Conservation (phyloP, 53 echinoderm and acorn worm species). For the Arbacia lixula region DNA sequence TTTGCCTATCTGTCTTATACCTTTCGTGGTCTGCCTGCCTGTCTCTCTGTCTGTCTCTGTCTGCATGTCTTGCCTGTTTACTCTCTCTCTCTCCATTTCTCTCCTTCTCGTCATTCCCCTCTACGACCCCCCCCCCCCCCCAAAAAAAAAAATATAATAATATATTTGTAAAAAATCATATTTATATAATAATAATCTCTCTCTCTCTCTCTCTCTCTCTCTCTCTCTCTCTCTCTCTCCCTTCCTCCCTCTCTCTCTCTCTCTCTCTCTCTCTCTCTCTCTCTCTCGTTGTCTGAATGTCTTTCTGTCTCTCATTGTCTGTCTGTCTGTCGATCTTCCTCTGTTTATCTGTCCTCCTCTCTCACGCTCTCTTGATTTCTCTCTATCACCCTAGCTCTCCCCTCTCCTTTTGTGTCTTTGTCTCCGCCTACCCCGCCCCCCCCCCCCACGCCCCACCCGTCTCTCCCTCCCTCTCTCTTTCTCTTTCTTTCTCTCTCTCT, state of each 20-base stretch:
- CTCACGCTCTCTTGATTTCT: conserved; percentile 3
- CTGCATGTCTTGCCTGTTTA: too few relatives aligned
- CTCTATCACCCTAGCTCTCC: not conserved
- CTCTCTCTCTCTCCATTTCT: too few relatives aligned
- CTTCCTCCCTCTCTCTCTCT: not conserved
- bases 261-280: not conserved
- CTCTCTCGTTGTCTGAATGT: not conserved
- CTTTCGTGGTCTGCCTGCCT: too few relatives aligned
- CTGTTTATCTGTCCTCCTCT: not conserved
- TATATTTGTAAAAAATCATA: not conserved
- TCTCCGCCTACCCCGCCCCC: not conserved
- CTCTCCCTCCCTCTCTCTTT: not conserved
- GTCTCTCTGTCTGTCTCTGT: too few relatives aligned
- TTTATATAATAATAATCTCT: not conserved
- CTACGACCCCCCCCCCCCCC: too few relatives aligned
- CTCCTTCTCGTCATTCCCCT: too few relatives aligned
- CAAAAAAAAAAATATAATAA: not conserved
- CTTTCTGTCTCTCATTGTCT: not conserved
- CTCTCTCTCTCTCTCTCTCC: not conserved
- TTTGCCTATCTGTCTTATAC: too few relatives aligned
- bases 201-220: not conserved
- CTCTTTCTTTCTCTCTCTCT: not conserved
- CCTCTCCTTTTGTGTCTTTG: not conserved
- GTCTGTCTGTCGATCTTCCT: not conserved
- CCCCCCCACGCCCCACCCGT: not conserved